phyloP scores from a whole-genome alignment of 2,888 invertebrate genomes.

The Diaphora mendica region DNA sequence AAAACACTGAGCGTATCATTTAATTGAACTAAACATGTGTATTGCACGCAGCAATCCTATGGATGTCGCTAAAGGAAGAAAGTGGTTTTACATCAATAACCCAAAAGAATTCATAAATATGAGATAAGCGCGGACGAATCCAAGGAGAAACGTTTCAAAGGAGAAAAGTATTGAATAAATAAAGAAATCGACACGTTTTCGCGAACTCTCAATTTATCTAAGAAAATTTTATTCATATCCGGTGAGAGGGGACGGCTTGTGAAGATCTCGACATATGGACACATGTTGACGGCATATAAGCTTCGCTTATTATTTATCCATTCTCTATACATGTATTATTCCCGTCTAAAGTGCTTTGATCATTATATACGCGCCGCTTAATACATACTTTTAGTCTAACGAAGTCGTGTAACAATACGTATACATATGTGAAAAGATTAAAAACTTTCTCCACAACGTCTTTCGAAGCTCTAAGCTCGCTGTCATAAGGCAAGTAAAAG shows the following conservation, averaged over 20 bases:
- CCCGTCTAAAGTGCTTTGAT: constrained; percentile 38
- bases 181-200: constrained; percentile 84
- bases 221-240: constrained; percentile 83
- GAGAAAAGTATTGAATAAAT: constrained; percentile 83
- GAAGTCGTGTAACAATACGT: constrained; percentile 44
- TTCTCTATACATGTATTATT: constrained; percentile 40
- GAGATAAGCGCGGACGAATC: constrained; percentile 75
- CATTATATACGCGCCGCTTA: constrained; percentile 32
- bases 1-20: constrained; percentile 17
- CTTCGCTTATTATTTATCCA: constrained; percentile 69
- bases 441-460: constrained; percentile 75
- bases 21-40: constrained; percentile 20
- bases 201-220: constrained; percentile 82
- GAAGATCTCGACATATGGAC: constrained; percentile 75
- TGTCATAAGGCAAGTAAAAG: constrained; percentile 83
- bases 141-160: constrained; percentile 75
- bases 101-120: constrained; percentile 78
- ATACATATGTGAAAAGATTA: constrained; percentile 72
- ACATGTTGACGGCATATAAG: constrained; percentile 70
- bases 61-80: constrained; percentile 61
- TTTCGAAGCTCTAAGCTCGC: constrained; percentile 74
- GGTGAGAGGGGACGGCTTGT: constrained; percentile 73
- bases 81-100: constrained; percentile 69
- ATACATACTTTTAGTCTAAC: constrained; percentile 34
- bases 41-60: constrained; percentile 39